Base-by-base conservation (phyloP, 92 coral and sea anemone species). In the Montipora capitata region DNA sequence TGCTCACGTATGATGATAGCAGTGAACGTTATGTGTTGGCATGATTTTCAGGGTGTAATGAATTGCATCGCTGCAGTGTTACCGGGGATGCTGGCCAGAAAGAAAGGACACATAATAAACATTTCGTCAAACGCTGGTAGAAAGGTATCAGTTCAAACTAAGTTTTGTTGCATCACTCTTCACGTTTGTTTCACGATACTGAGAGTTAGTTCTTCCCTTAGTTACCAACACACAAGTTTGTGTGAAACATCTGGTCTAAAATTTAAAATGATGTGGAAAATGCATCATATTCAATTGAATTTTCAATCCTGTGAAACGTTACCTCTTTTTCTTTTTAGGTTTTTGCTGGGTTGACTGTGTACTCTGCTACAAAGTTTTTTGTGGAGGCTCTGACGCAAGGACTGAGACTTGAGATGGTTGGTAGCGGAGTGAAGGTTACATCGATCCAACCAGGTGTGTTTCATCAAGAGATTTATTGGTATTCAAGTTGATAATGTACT, bases 381-480 rank as follows among this genome's bases (percentile, higher is more conserved):
- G 95, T 93, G 11, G 98, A 95, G 72, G 96, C 92, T 1, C 59
- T 95, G 35, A 94, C 94, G 3, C 98, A 95, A 75, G 95, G 96
- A 1, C 86, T 95, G 58, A 89, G 98, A 16, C 90, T 84, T 62
- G 98, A 95, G 79, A 85, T 83, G 11, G 98, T 87, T 11, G 98
- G 96, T 12, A 88, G 90, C 4, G 98, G 98, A 10, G 91, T 95
- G 56, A 93, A 91, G 68, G 98, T 95, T 6, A 95, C 98, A 2
- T 85, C 98, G 41, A 91, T 95, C 66, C 98, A 95, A 87, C 98
- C 98, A 91, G 98, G 98, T 95, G 70, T 42, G 72, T 45, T 11
- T 42, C 13, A 10, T 15, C 40, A 5, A 59, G 51, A 45, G 45
- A 4, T 20, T 78, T 69, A 10, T 4, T 13, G 12, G 38, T 27